Evolutionary conservation across 2,888 invertebrate genomes (phyloP).

Genomic region (Anodontia alba): DNA sequence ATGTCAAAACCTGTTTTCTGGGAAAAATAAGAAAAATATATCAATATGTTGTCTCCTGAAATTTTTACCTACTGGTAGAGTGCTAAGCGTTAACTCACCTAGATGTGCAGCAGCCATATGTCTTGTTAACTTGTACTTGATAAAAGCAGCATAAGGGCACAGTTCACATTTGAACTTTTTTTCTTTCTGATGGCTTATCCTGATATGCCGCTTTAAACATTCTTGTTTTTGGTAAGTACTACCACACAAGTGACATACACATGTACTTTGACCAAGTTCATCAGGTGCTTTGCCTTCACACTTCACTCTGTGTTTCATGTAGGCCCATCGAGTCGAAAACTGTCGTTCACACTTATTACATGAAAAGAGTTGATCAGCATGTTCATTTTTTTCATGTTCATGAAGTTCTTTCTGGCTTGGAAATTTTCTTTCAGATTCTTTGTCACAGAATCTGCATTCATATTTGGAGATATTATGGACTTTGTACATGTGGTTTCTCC

Average conservation of each 20-base stretch:
- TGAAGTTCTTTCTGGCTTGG: not conserved
- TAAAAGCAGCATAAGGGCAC: not conserved
- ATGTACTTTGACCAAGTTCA: not conserved
- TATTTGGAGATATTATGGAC: not conserved
- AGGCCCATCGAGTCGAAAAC: not conserved
- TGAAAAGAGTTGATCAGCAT: not conserved
- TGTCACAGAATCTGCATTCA: not conserved
- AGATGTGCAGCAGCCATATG: not conserved
- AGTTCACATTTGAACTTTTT: not conserved
- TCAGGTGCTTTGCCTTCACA: not conserved
- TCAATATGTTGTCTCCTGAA: no score
- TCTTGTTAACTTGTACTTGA: not conserved
- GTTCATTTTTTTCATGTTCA: not conserved
- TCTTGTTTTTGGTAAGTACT: not conserved
- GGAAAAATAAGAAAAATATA: no score
- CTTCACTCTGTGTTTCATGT: not conserved
- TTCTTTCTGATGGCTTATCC: not conserved
- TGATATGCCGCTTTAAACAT: not conserved
- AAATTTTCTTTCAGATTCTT: not conserved
- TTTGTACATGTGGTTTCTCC: not conserved
- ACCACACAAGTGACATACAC: not conserved
- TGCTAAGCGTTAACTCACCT: no score
- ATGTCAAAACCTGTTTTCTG: no score
- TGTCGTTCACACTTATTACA: not conserved
- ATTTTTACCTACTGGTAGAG: no score